These are phyloP conservation scores for Astropecten irregularis DNA, from an alignment of 53 echinoderm and acorn worm genomes.

Conservation along the genomic window DNA sequence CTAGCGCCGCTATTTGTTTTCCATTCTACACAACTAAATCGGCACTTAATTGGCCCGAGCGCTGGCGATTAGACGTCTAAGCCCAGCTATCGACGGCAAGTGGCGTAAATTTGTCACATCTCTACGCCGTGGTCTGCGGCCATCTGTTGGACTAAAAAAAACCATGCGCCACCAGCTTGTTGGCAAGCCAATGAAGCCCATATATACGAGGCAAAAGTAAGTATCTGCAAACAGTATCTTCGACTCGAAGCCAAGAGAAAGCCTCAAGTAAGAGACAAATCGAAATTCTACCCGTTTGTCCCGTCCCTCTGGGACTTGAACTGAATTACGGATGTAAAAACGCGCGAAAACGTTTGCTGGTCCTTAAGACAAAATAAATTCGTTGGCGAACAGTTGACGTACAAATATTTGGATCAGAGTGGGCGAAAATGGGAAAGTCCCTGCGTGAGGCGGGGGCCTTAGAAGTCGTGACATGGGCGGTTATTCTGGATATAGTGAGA, in stretches of 20 bases:
- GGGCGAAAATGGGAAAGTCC: not conserved
- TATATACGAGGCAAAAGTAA: not conserved
- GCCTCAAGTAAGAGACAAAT: not conserved
- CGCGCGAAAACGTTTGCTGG: constrained; percentile 8
- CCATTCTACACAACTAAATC: constrained; percentile 44
- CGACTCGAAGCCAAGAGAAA: not conserved
- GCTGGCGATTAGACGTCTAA: constrained; percentile 33
- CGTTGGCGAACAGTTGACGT: constrained; percentile 43
- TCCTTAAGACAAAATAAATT: constrained; percentile 13
- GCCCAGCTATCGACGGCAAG: constrained; percentile 20
- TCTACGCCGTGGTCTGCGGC: constrained; percentile 9
- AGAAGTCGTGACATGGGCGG: constrained; percentile 30
- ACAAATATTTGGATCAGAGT: constrained; percentile 44
- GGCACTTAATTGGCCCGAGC: constrained; percentile 40
- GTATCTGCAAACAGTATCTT: not conserved
- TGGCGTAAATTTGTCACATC: constrained; percentile 46
- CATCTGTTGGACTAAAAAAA: constrained; percentile 45
- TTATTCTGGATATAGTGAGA: not conserved
- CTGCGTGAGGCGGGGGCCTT: constrained; percentile 40
- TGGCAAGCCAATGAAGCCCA: not conserved
- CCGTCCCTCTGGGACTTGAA: not conserved
- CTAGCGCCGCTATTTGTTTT: constrained; percentile 45
- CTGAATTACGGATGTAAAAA: constrained; percentile 22
- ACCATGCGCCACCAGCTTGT: not conserved
- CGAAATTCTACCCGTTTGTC: not conserved